A percentile compares a stretch with the other conserved stretches of the same genome.
Conservation (phyloP, 2,113 vertebrate species). For the Oncorhynchus mykiss region DNA sequence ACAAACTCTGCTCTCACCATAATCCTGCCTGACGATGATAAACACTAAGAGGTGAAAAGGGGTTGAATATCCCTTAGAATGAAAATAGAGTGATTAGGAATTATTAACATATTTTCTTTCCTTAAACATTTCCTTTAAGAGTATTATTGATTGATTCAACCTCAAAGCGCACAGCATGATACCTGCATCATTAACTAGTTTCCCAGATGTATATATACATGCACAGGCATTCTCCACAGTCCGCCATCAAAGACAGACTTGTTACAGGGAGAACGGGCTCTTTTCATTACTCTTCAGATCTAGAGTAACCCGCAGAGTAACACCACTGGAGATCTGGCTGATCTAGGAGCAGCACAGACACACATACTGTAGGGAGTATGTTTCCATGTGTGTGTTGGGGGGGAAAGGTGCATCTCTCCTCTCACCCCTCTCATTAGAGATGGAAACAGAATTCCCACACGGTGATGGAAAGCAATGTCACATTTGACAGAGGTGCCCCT, state of each 20-base stretch:
- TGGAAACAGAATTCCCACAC: background rate
- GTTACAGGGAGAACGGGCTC: conserved; percentile 26
- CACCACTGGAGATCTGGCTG: too few relatives aligned
- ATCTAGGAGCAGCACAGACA: too few relatives aligned
- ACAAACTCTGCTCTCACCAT: conserved; percentile 29
- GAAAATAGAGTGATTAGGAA: conserved; percentile 36
- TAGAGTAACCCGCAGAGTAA: background rate
- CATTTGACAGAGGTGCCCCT: conserved; percentile 13
- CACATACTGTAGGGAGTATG: background rate
- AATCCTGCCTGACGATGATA: conserved; percentile 45
- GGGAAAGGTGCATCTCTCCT: background rate
- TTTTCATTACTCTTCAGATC: conserved; percentile 7
- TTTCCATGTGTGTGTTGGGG: background rate
- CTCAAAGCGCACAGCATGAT: too few relatives aligned
- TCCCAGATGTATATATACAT: too few relatives aligned
- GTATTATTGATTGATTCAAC: too few relatives aligned
- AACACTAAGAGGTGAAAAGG: background rate
- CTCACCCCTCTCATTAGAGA: background rate
- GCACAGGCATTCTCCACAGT: conserved; percentile 20
- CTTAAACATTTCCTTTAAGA: too few relatives aligned
- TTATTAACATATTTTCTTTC: too few relatives aligned
- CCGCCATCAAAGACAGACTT: conserved; percentile 35
- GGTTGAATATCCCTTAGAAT: conserved; percentile 16
- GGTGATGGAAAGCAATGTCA: background rate
- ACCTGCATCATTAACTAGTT: too few relatives aligned